Conservation (phyloP, 2,797 vertebrate species). For the Sebastes elongatus region DNA sequence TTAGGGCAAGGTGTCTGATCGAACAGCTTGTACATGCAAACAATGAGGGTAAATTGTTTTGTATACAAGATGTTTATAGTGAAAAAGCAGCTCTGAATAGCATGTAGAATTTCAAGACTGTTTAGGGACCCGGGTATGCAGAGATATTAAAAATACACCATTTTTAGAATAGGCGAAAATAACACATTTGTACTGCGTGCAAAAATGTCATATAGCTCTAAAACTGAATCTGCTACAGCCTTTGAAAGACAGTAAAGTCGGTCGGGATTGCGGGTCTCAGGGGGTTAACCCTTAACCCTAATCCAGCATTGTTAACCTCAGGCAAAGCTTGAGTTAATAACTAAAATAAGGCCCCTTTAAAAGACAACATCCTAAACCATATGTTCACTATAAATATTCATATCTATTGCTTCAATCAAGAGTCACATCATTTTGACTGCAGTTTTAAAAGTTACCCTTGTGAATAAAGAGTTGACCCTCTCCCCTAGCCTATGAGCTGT, state of each 20-base stretch:
- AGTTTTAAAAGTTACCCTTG: background rate
- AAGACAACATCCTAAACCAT: background rate
- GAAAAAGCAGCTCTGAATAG: background rate
- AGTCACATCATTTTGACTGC: background rate
- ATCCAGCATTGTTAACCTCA: background rate
- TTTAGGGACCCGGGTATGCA: too few species aligned
- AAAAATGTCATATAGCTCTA: too few species aligned
- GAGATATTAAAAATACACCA: too few species aligned
- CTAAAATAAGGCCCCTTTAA: background rate
- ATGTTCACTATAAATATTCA: background rate
- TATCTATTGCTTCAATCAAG: background rate
- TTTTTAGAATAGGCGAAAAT: too few species aligned
- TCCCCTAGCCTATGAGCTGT: background rate
- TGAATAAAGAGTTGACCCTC: background rate
- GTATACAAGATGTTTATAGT: background rate
- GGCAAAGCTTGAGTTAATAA: background rate
- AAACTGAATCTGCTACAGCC: background rate
- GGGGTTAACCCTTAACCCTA: background rate
- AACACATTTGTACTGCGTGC: too few species aligned
- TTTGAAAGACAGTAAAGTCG: background rate
- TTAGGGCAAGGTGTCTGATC: background rate
- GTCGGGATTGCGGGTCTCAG: background rate
- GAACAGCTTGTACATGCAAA: background rate
- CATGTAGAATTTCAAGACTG: background rate
- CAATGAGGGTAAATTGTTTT: background rate